phyloP scores from a whole-genome alignment of 2,888 invertebrate genomes.

The Alitta virens region DNA sequence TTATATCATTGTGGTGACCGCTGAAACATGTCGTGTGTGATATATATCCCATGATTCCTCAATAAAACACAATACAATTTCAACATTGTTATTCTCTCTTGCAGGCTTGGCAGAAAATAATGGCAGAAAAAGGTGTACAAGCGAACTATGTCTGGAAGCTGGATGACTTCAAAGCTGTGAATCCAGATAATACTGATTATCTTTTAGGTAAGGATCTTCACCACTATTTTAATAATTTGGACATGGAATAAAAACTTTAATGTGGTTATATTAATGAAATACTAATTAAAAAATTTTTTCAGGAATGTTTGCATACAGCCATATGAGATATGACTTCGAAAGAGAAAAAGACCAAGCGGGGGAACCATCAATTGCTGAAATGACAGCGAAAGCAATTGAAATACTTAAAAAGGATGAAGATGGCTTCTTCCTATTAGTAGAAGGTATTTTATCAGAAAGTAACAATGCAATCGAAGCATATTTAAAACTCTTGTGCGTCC shows the following conservation, averaged over 20 bases:
- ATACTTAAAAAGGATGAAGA: constrained; percentile 21
- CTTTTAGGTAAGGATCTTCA: constrained; percentile 18
- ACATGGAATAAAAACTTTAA: neutral
- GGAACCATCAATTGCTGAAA: constrained; percentile 54
- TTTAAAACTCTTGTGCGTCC: no score
- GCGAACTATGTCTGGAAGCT: constrained; percentile 3
- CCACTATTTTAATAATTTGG: neutral
- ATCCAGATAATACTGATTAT: constrained; percentile 16
- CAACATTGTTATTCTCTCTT: no score
- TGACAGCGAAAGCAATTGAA: constrained; percentile 28
- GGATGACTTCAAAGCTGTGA: constrained; percentile 14
- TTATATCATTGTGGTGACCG: no score
- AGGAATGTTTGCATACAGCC: constrained; percentile 58
- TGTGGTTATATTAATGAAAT: no score
- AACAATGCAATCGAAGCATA: no score
- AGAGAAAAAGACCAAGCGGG: constrained; percentile 34
- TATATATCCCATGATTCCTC: no score
- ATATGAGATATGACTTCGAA: constrained; percentile 68
- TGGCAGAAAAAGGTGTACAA: neutral
- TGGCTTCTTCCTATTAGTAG: constrained; percentile 32
- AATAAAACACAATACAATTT: no score
- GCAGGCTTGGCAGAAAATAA: neutral
- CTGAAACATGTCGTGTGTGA: no score
- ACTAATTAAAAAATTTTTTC: no score
- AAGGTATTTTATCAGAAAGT: no score